Base-by-base conservation (phyloP, 2,113 vertebrate species). In the Myiozetetes cayanensis region DNA sequence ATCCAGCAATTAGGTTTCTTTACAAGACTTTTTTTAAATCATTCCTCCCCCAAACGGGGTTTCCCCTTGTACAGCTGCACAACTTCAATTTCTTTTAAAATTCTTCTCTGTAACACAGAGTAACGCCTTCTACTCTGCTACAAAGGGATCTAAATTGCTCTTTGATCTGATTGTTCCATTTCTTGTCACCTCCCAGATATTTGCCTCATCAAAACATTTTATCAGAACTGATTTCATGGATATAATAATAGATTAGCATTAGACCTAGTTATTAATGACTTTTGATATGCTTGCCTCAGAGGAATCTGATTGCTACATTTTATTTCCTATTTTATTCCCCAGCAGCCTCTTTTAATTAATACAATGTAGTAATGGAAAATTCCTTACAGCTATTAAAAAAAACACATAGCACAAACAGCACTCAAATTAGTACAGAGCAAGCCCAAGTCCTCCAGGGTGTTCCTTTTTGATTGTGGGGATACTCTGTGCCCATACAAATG, bases 291-390 rank as follows among this genome's bases (percentile, higher is more conserved):
- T 89, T 87, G 61, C 52, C 62, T 74, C 43, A 71, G 52, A 89
- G 35, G 44, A 59, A 62, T 90, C 33, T 80, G 47, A 86, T 86
- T 2, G 5, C 22, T 61, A 33, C 21, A 31, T 62, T 55, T 83
- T 76, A 62, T 65, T 81, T 65, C 8, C 11, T 11, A 13, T 71
- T 53, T 94, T 46, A 62, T 55, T 10, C 14, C 33, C 20, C 35
- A 92, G 20, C 39, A 94, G 56, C 31, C 33, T 87, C 33, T 92
- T 92, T 88, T 82, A 92, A 91, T 91, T 90, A 84, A 81, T 74
- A 72, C 9, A 84, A 20, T 12, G 55, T 50, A 92, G 63, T 84
- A 20, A 80, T 24, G 52, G 84, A 91, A 91, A 92, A 90, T 44
- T 89, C 47, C 70, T 75, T 56, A 72, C 47, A 86, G 67, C 59